Evolutionary conservation across 64 coral and sea anemone species (phyloP).

Genomic region (Astreopora myriophthalma): DNA sequence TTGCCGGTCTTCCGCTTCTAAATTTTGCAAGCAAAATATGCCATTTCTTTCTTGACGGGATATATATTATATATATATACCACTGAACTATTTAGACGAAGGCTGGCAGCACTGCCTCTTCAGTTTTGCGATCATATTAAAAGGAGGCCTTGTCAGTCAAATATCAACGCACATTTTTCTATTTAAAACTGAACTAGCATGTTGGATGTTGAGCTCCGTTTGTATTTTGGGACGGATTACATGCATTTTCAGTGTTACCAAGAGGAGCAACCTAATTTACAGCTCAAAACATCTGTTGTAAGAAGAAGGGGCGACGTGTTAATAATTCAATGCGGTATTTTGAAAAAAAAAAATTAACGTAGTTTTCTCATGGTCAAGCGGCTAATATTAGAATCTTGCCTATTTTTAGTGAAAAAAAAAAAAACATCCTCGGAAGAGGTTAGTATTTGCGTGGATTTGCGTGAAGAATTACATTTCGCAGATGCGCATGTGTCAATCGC

Average conservation of each 20-base stretch:
- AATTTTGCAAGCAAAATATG: too few species aligned
- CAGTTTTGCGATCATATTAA: background rate
- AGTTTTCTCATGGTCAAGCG: too few species aligned
- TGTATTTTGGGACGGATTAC: background rate
- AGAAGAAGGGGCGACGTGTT: background rate
- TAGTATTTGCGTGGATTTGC: too few species aligned
- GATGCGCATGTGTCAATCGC: background rate
- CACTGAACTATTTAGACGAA: background rate
- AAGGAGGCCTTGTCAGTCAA: background rate
- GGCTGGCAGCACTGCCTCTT: too few species aligned
- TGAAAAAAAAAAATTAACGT: too few species aligned
- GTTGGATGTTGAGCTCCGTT: background rate
- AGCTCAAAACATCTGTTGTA: constrained; percentile 13
- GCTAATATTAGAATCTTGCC: too few species aligned
- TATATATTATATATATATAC: background rate
- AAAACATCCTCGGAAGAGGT: background rate
- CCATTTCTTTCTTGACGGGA: too few species aligned
- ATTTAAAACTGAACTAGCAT: background rate
- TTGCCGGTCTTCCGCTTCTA: too few species aligned
- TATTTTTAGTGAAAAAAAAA: background rate
- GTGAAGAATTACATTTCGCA: background rate
- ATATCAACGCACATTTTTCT: background rate
- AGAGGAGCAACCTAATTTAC: background rate
- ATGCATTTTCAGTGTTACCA: too few species aligned
- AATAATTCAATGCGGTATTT: background rate